A percentile compares a stretch with the other conserved stretches of the same genome.
Conservation (phyloP, 2,797 vertebrate species). For the Manis javanica region DNA sequence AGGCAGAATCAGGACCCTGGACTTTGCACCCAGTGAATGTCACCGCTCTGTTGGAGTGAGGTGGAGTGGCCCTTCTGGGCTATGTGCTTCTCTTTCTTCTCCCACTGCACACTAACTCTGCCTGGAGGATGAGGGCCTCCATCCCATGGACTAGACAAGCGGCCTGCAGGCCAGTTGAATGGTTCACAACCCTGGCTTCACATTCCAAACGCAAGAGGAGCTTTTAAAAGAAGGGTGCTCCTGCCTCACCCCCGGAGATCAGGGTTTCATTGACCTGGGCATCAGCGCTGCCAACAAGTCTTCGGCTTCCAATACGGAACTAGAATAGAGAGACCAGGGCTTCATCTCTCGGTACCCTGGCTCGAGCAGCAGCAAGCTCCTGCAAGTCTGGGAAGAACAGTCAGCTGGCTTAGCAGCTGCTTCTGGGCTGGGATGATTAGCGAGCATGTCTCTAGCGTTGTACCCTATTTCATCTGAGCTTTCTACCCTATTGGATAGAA, state of each 20-base stretch:
- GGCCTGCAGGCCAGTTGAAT: neutral
- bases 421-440: neutral
- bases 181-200: neutral
- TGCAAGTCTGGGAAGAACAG: neutral
- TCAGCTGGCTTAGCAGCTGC: neutral
- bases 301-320: neutral
- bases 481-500: neutral
- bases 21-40: neutral
- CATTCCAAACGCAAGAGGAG: neutral
- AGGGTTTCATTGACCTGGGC: neutral
- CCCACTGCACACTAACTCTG: neutral
- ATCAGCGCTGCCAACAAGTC: neutral
- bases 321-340: neutral
- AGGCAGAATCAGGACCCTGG: neutral
- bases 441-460: neutral
- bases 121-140: neutral
- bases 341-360: neutral
- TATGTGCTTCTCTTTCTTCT: neutral
- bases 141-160: neutral
- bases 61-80: neutral
- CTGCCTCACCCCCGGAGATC: neutral
- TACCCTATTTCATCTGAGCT: neutral
- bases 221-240: neutral
- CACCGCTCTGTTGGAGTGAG: neutral
- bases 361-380: accelerated